phyloP scores from a whole-genome alignment of 1,140 invertebrate genomes.

The Zaprionus camerounensis region DNA sequence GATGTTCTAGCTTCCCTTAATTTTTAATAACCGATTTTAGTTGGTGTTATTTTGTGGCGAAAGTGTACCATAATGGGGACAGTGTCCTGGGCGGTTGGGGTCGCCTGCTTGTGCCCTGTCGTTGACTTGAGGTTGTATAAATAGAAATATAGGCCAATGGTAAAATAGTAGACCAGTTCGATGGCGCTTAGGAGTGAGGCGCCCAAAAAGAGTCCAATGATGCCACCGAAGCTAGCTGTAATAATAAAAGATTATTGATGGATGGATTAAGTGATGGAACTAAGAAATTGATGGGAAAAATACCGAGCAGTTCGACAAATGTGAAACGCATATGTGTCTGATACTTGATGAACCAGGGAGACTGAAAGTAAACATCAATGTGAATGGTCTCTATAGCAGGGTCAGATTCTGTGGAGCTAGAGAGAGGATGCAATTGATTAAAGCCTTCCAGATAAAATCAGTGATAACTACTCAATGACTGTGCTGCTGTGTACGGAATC shows the following conservation, averaged over 20 bases:
- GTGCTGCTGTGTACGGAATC: slow-evolving; percentile 46
- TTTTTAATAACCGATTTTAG: slow-evolving; percentile 43
- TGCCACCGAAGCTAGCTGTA: slow-evolving; percentile 81
- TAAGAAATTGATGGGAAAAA: background rate
- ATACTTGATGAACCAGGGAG: slow-evolving; percentile 66
- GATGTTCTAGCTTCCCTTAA: background rate
- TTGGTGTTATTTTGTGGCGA: slow-evolving; percentile 58
- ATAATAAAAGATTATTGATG: slow-evolving; percentile 3
- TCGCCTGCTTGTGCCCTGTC: background rate
- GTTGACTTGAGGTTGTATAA: slow-evolving; percentile 20
- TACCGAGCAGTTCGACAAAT: slow-evolving; percentile 76
- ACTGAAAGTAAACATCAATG: slow-evolving; percentile 68
- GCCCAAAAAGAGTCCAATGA: slow-evolving; percentile 83
- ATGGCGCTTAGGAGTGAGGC: slow-evolving; percentile 82
- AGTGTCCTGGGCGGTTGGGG: background rate
- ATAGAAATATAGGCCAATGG: slow-evolving; percentile 72
- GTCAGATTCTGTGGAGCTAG: slow-evolving; percentile 39
- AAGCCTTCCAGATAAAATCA: background rate
- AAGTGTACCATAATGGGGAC: slow-evolving; percentile 43
- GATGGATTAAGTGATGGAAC: background rate
- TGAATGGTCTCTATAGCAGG: slow-evolving; percentile 34
- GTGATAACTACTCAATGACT: slow-evolving; percentile 49
- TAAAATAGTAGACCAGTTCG: slow-evolving; percentile 83
- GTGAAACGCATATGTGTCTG: slow-evolving; percentile 72
- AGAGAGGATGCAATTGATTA: background rate